Base-by-base conservation (phyloP, 2,797 vertebrate genomes). In the Chromobotia macracanthus region DNA sequence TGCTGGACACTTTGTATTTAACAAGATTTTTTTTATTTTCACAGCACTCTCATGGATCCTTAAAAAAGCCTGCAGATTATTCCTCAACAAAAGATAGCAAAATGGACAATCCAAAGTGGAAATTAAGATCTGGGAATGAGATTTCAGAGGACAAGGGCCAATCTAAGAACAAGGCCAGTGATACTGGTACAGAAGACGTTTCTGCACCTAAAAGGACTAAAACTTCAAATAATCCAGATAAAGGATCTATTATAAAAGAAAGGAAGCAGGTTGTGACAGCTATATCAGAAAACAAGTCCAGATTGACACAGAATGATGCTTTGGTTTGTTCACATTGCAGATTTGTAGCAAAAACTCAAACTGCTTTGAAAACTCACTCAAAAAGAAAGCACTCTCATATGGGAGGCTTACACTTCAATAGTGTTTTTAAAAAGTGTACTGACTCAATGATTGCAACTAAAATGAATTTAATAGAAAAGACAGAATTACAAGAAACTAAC, bases 321-420 rank as follows among this genome's bases (percentile, higher is more conserved):
- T 89, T 91, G 67, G 63, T 65, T 19, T 89, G 91, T 77, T 41
- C 88, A 0, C 56, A 86, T 44, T 92, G 92, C 46, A 83, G 89
- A 80, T 91, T 94, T 72, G 90, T 87, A 75, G 89, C 93, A 65
- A 89, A 90, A 86, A 93, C 87, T 78, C 88, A 90, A 41, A 89
- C 90, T 84, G 89, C 94, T 75, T 81, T 93, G 85, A 95, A 95
- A 89, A 93, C 90, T 85, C 93, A 94, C 53, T 75, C 78, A 19
- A 92, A 91, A 83, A 90, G 87, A 75, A 93, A 90, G 72, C 88
- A 93, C 82, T 83, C 68, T 75, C 86, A 79, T 90, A 88, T 66
- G 82, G 56, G 19, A 46, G 67, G 55, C 53, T n/a, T 69, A 64
- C 5, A 82, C 12, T 77, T 48, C 1, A 16, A 60, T 13, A 48